These are phyloP conservation scores for Anniella stebbinsi DNA, from an alignment of 2,797 vertebrate genomes.

Conservation along the genomic window DNA sequence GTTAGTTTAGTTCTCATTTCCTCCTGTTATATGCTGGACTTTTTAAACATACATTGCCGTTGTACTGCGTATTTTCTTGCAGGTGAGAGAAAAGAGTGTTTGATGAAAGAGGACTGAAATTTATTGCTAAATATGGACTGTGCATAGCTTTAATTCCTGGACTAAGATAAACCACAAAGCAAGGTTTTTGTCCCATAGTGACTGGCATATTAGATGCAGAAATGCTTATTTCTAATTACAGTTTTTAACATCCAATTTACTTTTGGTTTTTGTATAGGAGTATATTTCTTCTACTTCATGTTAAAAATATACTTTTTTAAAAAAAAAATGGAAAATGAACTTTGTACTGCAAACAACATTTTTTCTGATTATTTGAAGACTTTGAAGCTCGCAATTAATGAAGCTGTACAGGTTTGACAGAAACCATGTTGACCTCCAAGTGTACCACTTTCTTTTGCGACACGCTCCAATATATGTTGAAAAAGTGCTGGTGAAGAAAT, in stretches of 20 bases:
- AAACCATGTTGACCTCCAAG: conserved; percentile 20
- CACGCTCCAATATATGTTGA: conserved; percentile 34
- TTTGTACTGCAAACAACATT: neutral
- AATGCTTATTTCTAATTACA: conserved; percentile 55
- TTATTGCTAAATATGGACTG: conserved; percentile 67
- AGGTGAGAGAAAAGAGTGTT: conserved; percentile 37
- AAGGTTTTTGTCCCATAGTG: conserved; percentile 19
- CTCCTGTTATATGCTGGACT: conserved; percentile 24
- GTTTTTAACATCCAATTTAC: conserved; percentile 25
- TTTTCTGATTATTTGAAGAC: neutral
- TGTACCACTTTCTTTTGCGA: conserved; percentile 8
- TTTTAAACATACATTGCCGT: conserved; percentile 63
- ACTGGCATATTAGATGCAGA: conserved; percentile 32
- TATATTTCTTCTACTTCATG: conserved; percentile 39
- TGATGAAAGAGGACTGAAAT: conserved; percentile 59
- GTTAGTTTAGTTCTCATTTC: conserved; percentile 47
- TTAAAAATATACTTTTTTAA: conserved; percentile 16
- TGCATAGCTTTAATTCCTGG: conserved; percentile 67
- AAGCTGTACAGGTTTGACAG: conserved; percentile 16
- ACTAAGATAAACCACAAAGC: conserved; percentile 52
- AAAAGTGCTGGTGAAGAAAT: conserved; percentile 14
- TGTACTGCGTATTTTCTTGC: conserved; percentile 64
- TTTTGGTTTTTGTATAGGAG: conserved; percentile 46
- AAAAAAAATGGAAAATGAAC: fast-evolving
- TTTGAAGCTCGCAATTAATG: conserved; percentile 16